Evolutionary conservation across 2,888 invertebrate genomes (phyloP).

Genomic region (Bombylius discolor): DNA sequence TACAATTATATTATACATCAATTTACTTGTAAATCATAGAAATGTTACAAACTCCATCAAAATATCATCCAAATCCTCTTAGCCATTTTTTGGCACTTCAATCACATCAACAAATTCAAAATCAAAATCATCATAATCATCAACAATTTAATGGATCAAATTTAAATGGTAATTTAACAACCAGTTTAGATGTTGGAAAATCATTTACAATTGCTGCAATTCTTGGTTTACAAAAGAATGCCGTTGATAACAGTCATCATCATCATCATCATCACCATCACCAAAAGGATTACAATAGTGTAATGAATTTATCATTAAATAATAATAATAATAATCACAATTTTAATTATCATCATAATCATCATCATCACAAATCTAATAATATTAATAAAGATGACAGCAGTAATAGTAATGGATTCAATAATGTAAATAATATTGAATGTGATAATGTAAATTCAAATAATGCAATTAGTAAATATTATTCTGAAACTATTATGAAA

Average conservation of each 20-base stretch:
- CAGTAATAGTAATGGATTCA: slow-evolving; percentile 23
- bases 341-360: slow-evolving; percentile 1
- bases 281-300: slow-evolving; percentile 29
- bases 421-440: slow-evolving; percentile 29
- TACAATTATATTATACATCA: too few species aligned
- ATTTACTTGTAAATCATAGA: slow-evolving; percentile 12
- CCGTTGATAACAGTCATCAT: slow-evolving; percentile 14
- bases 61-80: slow-evolving; percentile 37
- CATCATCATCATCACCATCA: neutral
- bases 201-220: slow-evolving; percentile 84
- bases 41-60: slow-evolving; percentile 37
- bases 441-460: slow-evolving; percentile 18
- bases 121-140: neutral
- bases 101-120: slow-evolving; percentile 14
- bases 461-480: slow-evolving; percentile 17
- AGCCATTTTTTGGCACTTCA: slow-evolving; percentile 37
- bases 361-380: neutral
- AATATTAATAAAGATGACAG: slow-evolving; percentile 16
- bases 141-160: neutral
- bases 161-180: slow-evolving; percentile 19
- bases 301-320: slow-evolving; percentile 35
- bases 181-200: slow-evolving; percentile 43
- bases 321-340: slow-evolving; percentile 15
- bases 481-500: slow-evolving; percentile 6
- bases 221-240: slow-evolving; percentile 52